Percentiles rank a stretch among this genome's conserved stretches.
phyloP scores from a whole-genome alignment of 2,888 invertebrate species.

The Catotricha subobsoleta region DNA sequence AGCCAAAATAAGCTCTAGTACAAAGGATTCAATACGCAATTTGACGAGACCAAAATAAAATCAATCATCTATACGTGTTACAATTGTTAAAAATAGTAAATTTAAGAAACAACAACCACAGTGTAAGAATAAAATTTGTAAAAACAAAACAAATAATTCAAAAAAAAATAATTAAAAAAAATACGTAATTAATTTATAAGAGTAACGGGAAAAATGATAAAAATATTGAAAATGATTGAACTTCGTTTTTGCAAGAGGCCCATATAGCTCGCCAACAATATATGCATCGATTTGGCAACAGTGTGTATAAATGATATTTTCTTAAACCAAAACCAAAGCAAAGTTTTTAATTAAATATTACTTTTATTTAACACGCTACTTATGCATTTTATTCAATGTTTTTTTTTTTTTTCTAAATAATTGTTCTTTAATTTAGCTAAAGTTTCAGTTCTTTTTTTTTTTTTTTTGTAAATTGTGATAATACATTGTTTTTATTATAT shows the following conservation, averaged over 20 bases:
- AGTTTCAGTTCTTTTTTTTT: no score
- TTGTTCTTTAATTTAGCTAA: no score
- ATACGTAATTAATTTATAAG: constrained; percentile 8
- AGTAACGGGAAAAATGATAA: constrained; percentile 3
- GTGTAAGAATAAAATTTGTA: constrained; percentile 8
- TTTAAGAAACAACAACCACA: constrained; percentile 8
- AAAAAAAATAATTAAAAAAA: constrained; percentile 8
- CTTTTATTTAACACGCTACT: background rate
- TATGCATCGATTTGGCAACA: constrained; percentile 20
- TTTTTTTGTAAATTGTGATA: no score
- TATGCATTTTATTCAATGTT: background rate
- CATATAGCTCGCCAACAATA: constrained; percentile 31
- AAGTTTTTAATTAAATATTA: background rate
- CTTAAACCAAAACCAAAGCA: no score
- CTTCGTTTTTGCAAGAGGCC: constrained; percentile 35
- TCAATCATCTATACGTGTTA: constrained; percentile 12
- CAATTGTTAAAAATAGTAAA: constrained; percentile 11
- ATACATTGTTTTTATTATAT: no score
- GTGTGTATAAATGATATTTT: no score
- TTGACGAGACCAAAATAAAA: constrained; percentile 1
- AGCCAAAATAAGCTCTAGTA: no score
- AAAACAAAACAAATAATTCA: constrained; percentile 9
- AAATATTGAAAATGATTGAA: constrained; percentile 12
- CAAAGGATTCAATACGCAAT: no score
- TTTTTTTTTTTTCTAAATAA: constrained; percentile 4